Base-by-base conservation (phyloP, 2,113 vertebrate genomes). In the Parus major region DNA sequence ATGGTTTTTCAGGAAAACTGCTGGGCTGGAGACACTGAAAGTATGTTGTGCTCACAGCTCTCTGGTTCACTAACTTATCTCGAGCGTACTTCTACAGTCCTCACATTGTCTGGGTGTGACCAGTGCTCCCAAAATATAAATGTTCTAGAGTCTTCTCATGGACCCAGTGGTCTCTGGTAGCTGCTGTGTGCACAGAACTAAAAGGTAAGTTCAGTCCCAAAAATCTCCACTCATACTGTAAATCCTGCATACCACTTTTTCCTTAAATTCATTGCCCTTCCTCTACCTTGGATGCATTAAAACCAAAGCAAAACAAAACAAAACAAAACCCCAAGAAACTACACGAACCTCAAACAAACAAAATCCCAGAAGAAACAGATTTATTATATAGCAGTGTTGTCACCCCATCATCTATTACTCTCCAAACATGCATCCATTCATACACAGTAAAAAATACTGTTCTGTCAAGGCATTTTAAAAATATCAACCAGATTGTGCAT, bases 121-220 rank as follows among this genome's bases (percentile, higher is more conserved):
- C 86, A 82, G 42, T 5, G 6, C 33, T 47, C 53, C 50, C 23
- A 36, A 59, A 64, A 41, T 2, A 44, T 36, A 14, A 56, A 70
- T 12, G 15, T 29, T 53, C 19, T 33, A 1, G 3, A 24, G 29
- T 41, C 35, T 66, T n/a, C 66, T 35, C 0, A 0, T 52, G 52
- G 21, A 66, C 22, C 10, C n/a, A 31, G 5, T 23, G 29, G 46
- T 24, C 77, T 47, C 24, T 59, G n/a, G 14, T 17, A 49, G 46
- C 23, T 75, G 55, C 23, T 73, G 25, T 29, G 47, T n/a, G 49
- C 73, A 69, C 70, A 79, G 22, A 72, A 47, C 13, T 35, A 27
- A 79, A 82, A 79, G 11, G 16, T 8, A 20, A 22, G 9, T 33
- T 77, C 56, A 41, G 17, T 52, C 41, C 47, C 68, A 18, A 70